Conservation (phyloP, 2,797 vertebrate species). For the Mallotus villosus region DNA sequence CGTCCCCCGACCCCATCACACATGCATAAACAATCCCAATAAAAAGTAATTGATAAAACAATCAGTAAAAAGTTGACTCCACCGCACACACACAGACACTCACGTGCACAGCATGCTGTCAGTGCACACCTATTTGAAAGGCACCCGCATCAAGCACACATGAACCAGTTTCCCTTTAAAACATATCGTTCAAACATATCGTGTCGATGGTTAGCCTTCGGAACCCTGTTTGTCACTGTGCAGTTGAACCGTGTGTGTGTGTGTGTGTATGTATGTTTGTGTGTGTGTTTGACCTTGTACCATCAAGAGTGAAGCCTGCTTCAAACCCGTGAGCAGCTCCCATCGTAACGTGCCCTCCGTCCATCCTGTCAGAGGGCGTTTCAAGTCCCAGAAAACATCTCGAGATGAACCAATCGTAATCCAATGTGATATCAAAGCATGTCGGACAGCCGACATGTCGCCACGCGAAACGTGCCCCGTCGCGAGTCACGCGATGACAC, state of each 20-base stretch:
- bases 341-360: slow-evolving; percentile 37
- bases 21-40: background rate
- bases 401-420: background rate
- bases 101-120: slow-evolving; percentile 19
- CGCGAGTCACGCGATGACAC: slow-evolving; percentile 24
- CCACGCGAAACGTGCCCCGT: slow-evolving; percentile 14
- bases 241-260: slow-evolving; percentile 48
- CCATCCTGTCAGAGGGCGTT: slow-evolving; percentile 1
- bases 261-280: slow-evolving; percentile 43
- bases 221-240: slow-evolving; percentile 50
- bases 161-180: slow-evolving; percentile 56
- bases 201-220: slow-evolving; percentile 44
- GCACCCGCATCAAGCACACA: slow-evolving; percentile 45
- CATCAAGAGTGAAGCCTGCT: slow-evolving; percentile 36
- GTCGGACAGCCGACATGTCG: slow-evolving; percentile 15
- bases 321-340: slow-evolving; percentile 40
- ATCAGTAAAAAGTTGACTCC: background rate
- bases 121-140: slow-evolving; percentile 27
- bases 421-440: background rate
- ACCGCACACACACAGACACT: slow-evolving; percentile 12
- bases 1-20: background rate
- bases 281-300: slow-evolving; percentile 53
- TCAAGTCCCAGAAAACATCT: background rate
- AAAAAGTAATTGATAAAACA: background rate
- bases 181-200: slow-evolving; percentile 32